A percentile compares a stretch with the other conserved stretches of the same genome.
Evolutionary conservation across 2,888 invertebrate genomes (phyloP).

Genomic region (Erebia palarica): DNA sequence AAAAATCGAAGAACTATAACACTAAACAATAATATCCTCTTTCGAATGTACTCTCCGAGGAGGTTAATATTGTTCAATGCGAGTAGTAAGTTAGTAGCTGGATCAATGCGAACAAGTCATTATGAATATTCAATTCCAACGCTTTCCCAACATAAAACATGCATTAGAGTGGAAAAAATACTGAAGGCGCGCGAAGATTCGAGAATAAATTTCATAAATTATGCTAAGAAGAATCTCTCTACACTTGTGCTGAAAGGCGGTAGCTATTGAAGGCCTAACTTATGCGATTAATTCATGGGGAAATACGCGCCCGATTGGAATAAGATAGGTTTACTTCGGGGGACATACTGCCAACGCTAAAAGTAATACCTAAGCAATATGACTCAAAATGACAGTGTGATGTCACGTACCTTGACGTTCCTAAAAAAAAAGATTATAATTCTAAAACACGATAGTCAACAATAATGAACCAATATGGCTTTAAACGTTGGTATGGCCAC

Average conservation of each 20-base stretch:
- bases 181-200: constrained; percentile 30
- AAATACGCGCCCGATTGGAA: background rate
- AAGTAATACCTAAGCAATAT: too few relatives aligned
- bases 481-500: too few relatives aligned
- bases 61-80: too few relatives aligned
- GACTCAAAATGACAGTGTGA: too few relatives aligned
- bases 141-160: constrained; percentile 40
- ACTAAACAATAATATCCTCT: too few relatives aligned
- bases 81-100: background rate
- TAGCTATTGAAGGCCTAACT: background rate
- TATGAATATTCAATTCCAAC: constrained; percentile 31
- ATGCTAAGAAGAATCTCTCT: constrained; percentile 30
- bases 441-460: too few relatives aligned
- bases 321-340: background rate
- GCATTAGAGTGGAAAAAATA: constrained; percentile 38
- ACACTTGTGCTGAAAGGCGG: constrained; percentile 2
- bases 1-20: too few relatives aligned
- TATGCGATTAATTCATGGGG: constrained; percentile 8
- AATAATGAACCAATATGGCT: too few relatives aligned
- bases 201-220: constrained; percentile 41
- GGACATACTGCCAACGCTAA: background rate
- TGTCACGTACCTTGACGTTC: too few relatives aligned
- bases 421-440: too few relatives aligned
- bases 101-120: background rate
- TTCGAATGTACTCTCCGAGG: too few relatives aligned